phyloP scores from a whole-genome alignment of 2,797 vertebrate species.

The Podarcis lilfordi region DNA sequence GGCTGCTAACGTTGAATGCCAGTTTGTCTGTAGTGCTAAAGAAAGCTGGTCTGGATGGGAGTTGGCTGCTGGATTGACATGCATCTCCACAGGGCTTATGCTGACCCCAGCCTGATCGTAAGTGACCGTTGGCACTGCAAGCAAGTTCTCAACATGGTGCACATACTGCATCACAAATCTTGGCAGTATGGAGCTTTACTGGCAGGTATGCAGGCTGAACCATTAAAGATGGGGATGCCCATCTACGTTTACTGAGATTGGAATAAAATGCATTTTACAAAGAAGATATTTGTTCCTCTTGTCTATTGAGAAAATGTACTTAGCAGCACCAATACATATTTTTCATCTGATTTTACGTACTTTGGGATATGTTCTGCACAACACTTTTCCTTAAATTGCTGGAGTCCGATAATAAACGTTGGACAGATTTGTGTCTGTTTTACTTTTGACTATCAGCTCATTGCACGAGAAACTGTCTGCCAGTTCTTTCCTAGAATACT shows the following conservation, averaged over 20 bases:
- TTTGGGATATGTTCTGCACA: neutral
- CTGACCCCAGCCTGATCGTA: neutral
- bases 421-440: neutral
- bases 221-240: neutral
- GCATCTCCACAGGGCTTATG: neutral
- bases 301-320: neutral
- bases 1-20: neutral
- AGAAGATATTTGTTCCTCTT: neutral
- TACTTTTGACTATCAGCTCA: constrained; percentile 5
- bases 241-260: neutral
- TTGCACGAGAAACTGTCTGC: constrained; percentile 8
- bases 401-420: neutral
- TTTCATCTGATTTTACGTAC: neutral
- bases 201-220: neutral
- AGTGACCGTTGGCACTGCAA: neutral
- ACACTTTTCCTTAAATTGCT: neutral
- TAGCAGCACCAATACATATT: neutral
- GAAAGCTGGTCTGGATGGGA: neutral
- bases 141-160: neutral
- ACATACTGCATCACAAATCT: neutral
- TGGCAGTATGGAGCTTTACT: neutral
- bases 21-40: neutral
- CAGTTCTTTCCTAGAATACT: constrained; percentile 6
- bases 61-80: neutral
- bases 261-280: neutral